A percentile compares a stretch with the other conserved stretches of the same genome.
Evolutionary conservation across 2,888 invertebrate genomes (phyloP).

Genomic region (Eutolmus rufibarbis): DNA sequence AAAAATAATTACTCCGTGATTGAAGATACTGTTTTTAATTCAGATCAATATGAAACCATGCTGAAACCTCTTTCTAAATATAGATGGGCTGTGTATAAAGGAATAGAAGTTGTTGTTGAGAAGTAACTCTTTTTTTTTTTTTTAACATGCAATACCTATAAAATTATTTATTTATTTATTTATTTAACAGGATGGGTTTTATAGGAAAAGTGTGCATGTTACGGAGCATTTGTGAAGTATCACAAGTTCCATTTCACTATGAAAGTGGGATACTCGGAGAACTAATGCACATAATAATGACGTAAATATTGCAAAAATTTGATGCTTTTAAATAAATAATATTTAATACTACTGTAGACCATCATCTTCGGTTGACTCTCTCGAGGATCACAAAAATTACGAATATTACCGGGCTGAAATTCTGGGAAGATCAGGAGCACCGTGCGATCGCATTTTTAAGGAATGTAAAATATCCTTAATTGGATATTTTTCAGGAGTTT

Average conservation of each 20-base stretch:
- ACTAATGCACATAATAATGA: slow-evolving; percentile 77
- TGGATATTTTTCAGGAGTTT: slow-evolving; percentile 53
- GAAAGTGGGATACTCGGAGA: slow-evolving; percentile 78
- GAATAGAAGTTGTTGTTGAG: slow-evolving; percentile 68
- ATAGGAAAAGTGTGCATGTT: slow-evolving; percentile 75
- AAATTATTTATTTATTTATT: too few species aligned
- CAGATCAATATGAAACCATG: neutral
- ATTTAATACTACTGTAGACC: slow-evolving; percentile 65
- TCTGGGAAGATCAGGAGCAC: slow-evolving; percentile 65
- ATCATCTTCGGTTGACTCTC: slow-evolving; percentile 71
- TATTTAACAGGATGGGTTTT: slow-evolving; percentile 67
- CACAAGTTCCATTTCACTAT: slow-evolving; percentile 72
- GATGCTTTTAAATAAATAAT: neutral
- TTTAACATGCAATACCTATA: neutral
- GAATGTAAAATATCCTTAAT: slow-evolving; percentile 56
- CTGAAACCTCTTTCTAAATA: slow-evolving; percentile 52
- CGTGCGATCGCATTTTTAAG: slow-evolving; percentile 56
- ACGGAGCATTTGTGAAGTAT: slow-evolving; percentile 78
- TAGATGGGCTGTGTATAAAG: slow-evolving; percentile 73
- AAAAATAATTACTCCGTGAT: neutral
- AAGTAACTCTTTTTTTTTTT: slow-evolving; percentile 60
- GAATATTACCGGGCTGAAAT: slow-evolving; percentile 78
- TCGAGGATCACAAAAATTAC: slow-evolving; percentile 72
- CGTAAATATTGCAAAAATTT: slow-evolving; percentile 63
- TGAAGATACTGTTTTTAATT: neutral